These are phyloP conservation scores for Pycnomerus fuliginosus DNA, from an alignment of 2,888 invertebrate genomes.

Conservation along the genomic window DNA sequence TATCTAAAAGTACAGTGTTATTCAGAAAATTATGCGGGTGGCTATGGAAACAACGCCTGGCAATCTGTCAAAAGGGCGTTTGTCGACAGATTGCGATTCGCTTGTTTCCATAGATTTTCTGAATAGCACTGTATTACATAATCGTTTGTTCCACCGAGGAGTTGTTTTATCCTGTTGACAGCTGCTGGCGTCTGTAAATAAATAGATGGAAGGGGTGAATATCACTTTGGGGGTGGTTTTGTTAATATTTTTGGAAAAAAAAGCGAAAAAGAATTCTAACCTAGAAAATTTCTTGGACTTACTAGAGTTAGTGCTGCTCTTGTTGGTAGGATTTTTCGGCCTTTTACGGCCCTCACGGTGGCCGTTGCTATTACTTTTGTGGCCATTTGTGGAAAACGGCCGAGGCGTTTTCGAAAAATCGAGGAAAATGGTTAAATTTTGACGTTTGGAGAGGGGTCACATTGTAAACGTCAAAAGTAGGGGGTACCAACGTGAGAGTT, in stretches of 20 bases:
- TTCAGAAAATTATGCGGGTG: slow-evolving; percentile 4
- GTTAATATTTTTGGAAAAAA: slow-evolving; percentile 15
- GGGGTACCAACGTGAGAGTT: no score
- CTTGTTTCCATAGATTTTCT: slow-evolving; percentile 3
- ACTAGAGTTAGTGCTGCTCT: slow-evolving; percentile 79
- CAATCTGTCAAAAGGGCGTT: no score
- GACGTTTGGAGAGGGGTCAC: no score
- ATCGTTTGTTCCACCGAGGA: slow-evolving; percentile 75
- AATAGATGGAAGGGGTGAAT: slow-evolving; percentile 20
- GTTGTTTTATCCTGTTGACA: slow-evolving; percentile 78
- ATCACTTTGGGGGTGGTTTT: slow-evolving; percentile 33
- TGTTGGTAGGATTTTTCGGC: slow-evolving; percentile 74
- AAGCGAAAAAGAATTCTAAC: slow-evolving; percentile 9
- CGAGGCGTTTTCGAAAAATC: no score
- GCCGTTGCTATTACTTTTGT: slow-evolving; percentile 81
- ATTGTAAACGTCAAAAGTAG: no score
- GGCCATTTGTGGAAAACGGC: no score
- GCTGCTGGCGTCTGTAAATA: slow-evolving; percentile 74
- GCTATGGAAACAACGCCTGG: no score
- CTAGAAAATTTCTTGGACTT: slow-evolving; percentile 20
- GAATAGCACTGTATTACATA: slow-evolving; percentile 56
- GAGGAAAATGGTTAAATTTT: no score
- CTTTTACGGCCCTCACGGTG: slow-evolving; percentile 84
- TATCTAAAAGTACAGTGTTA: slow-evolving; percentile 55
- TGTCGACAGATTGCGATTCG: no score